Evolutionary conservation across 2,888 invertebrate species (phyloP).

Genomic region (Aspidiotus destructor): DNA sequence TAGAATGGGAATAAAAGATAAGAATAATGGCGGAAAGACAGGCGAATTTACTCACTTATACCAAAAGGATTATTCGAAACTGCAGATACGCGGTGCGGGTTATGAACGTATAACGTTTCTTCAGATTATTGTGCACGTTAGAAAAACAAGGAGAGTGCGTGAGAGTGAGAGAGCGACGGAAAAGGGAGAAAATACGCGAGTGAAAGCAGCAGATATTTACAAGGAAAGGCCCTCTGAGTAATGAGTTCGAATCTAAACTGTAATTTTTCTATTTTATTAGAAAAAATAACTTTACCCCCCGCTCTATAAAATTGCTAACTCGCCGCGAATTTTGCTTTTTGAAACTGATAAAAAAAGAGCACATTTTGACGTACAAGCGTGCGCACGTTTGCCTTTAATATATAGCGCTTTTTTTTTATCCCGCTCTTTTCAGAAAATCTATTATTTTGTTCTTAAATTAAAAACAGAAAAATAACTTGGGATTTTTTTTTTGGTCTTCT

Average conservation of each 20-base stretch:
- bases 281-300: slow-evolving; percentile 24
- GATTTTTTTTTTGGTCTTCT: no score
- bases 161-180: neutral
- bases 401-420: neutral
- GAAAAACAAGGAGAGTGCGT: slow-evolving; percentile 18
- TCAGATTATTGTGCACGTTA: slow-evolving; percentile 21
- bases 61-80: slow-evolving; percentile 27
- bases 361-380: neutral
- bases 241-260: slow-evolving; percentile 29
- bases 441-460: slow-evolving; percentile 4
- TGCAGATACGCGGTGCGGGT: slow-evolving; percentile 13
- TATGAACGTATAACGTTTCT: slow-evolving; percentile 30
- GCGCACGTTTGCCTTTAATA: neutral
- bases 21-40: slow-evolving; percentile 31
- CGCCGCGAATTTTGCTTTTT: neutral
- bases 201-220: neutral
- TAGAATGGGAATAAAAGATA: slow-evolving; percentile 31
- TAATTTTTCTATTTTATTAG: slow-evolving; percentile 32
- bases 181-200: neutral
- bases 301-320: neutral
- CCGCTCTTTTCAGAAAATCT: neutral
- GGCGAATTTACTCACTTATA: slow-evolving; percentile 30
- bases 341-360: no score
- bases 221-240: slow-evolving; percentile 17
- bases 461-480: neutral